phyloP scores from a whole-genome alignment of 2,113 vertebrate genomes.

The Pelusios castaneus region DNA sequence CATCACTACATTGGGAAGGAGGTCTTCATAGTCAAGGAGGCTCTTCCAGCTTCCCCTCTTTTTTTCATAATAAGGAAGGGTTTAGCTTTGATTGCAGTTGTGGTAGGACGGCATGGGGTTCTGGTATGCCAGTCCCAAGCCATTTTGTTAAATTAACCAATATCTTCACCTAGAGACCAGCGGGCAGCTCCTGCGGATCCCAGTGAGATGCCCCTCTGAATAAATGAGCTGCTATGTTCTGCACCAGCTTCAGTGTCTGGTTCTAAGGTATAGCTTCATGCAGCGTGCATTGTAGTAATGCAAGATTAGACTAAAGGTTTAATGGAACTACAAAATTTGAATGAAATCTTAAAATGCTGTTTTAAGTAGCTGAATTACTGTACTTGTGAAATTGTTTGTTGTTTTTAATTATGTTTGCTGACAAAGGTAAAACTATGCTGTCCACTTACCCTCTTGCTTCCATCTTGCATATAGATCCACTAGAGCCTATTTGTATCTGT shows the following conservation, averaged over 20 bases:
- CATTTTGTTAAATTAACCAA: neutral
- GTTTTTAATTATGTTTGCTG: too few relatives aligned
- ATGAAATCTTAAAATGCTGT: neutral
- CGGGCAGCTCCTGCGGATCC: neutral
- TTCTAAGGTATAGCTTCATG: neutral
- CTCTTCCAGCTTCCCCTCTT: neutral
- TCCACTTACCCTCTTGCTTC: neutral
- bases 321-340: neutral
- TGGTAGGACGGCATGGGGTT: neutral
- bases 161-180: neutral
- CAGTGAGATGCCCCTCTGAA: neutral
- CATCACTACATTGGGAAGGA: neutral
- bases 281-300: neutral
- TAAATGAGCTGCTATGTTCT: neutral
- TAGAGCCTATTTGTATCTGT: neutral
- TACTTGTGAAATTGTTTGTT: neutral
- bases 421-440: too few relatives aligned
- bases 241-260: neutral
- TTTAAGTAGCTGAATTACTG: neutral
- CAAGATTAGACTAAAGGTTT: neutral
- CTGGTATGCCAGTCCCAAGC: neutral
- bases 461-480: conserved; percentile 3
- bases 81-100: neutral
- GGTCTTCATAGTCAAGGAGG: neutral
- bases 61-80: neutral